phyloP scores from a whole-genome alignment of 1,140 invertebrate species.

The Carposina sasakii region DNA sequence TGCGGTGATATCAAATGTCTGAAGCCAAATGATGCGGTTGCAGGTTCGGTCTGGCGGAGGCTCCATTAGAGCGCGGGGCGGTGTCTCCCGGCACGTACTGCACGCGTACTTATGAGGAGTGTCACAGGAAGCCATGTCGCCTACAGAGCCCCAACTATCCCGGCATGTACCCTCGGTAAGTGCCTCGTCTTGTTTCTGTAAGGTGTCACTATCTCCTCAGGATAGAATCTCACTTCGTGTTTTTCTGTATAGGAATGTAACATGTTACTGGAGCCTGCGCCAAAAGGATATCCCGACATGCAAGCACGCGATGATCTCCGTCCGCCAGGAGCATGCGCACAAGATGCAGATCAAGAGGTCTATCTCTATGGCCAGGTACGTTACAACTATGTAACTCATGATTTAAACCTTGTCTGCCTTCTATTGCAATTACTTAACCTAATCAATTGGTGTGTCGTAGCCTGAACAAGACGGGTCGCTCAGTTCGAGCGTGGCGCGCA shows the following conservation, averaged over 20 bases:
- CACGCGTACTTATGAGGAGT: conserved; percentile 89
- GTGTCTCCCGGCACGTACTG: conserved; percentile 91
- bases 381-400: background rate
- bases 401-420: background rate
- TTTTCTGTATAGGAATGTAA: conserved; percentile 75
- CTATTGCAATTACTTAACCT: no score
- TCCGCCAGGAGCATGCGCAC: conserved; percentile 80
- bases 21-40: background rate
- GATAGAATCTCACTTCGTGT: background rate
- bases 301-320: conserved; percentile 91
- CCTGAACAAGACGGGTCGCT: conserved; percentile 78
- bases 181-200: no score
- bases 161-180: conserved; percentile 84
- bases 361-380: conserved; percentile 72
- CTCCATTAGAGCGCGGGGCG: conserved; percentile 83
- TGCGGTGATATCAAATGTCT: background rate
- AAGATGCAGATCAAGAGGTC: conserved; percentile 82
- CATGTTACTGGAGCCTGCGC: conserved; percentile 85
- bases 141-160: conserved; percentile 92
- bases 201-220: no score
- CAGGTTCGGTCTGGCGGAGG: conserved; percentile 78
- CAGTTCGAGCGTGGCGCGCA: conserved; percentile 84
- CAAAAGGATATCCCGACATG: conserved; percentile 89
- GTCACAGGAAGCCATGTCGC: conserved; percentile 86
- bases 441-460: conserved; percentile 37